phyloP scores from a whole-genome alignment of 2,888 invertebrate species.

The Meteorus colon region DNA sequence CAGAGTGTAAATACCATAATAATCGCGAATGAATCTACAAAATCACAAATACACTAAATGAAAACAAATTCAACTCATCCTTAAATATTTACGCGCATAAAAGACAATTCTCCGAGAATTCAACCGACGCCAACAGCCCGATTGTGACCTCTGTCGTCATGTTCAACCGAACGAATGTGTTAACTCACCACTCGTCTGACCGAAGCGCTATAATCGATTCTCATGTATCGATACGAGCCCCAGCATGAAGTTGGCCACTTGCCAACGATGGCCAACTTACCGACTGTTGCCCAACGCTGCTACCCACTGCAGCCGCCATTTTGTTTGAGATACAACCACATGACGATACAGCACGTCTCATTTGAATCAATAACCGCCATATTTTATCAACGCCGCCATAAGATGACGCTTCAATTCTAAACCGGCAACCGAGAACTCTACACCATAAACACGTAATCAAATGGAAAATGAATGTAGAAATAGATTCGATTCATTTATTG shows the following conservation, averaged over 20 bases:
- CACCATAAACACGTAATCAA: neutral
- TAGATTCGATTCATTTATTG: neutral
- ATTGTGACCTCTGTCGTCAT: neutral
- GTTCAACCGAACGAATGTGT: no score
- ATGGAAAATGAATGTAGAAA: neutral
- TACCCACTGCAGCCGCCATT: neutral
- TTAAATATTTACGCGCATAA: no score
- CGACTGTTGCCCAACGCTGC: neutral
- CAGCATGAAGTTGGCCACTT: neutral
- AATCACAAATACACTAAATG: no score
- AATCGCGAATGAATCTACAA: no score
- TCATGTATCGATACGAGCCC: no score
- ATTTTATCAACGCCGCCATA: neutral
- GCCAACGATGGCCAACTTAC: neutral
- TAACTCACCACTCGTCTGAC: no score
- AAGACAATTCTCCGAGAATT: no score
- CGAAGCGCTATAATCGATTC: no score
- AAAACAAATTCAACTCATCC: no score
- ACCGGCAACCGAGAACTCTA: slow-evolving; percentile 1
- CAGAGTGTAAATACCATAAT: no score
- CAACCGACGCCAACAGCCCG: neutral
- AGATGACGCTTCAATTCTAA: neutral
- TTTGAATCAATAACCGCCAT: neutral
- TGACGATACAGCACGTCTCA: no score
- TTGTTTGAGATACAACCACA: no score